Conservation (phyloP, 2,888 invertebrate species). For the Tinea semifulvella region DNA sequence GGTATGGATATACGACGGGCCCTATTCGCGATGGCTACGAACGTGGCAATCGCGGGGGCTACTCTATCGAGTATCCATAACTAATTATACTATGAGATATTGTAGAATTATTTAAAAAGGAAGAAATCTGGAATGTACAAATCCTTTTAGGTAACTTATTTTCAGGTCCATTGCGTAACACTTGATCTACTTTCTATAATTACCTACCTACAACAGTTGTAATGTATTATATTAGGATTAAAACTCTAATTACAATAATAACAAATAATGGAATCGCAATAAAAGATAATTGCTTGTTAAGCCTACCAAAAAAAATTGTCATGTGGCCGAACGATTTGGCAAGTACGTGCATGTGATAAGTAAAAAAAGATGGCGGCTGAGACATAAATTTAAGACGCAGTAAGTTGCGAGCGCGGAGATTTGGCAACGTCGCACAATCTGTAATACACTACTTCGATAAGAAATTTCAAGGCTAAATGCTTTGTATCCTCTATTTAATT, state of each 20-base stretch:
- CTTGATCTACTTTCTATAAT: too few species aligned
- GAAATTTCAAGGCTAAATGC: constrained; percentile 58
- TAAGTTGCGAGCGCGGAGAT: constrained; percentile 37
- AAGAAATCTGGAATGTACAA: constrained; percentile 31
- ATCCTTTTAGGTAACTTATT: constrained; percentile 26
- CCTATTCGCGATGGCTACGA: constrained; percentile 4
- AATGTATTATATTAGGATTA: too few species aligned
- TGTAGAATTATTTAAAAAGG: constrained; percentile 25
- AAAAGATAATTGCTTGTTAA: too few species aligned
- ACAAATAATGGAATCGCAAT: too few species aligned
- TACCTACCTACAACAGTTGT: too few species aligned
- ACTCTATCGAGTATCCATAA: constrained; percentile 36
- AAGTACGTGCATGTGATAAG: constrained; percentile 31
- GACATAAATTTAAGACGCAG: constrained; percentile 51
- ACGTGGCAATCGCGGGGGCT: constrained; percentile 14
- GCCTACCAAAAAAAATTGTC: too few species aligned
- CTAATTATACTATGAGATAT: constrained; percentile 29
- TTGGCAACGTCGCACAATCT: constrained; percentile 54
- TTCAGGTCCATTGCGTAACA: too few species aligned
- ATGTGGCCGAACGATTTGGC: not conserved
- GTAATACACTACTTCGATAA: constrained; percentile 38
- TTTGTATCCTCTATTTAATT: constrained; percentile 38
- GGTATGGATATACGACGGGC: constrained; percentile 37
- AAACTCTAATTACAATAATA: too few species aligned
- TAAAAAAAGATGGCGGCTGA: constrained; percentile 52